Conservation (phyloP, 2,797 vertebrate species). For the Intellagama lesueurii region DNA sequence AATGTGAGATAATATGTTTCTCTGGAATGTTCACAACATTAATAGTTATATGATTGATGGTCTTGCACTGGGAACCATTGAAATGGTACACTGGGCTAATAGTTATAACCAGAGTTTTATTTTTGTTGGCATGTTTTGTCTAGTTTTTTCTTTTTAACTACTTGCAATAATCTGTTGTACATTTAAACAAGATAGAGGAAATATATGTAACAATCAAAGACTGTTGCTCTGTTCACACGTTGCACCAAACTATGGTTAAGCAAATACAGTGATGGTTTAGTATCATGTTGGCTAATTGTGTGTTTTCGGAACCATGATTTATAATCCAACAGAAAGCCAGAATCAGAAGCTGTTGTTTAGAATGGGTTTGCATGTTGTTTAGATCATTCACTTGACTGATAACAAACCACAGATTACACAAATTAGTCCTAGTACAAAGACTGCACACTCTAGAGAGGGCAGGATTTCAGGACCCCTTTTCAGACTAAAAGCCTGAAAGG, state of each 20-base stretch:
- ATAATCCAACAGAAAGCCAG: background rate
- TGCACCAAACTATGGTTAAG: background rate
- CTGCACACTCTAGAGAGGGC: background rate
- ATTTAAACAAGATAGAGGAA: background rate
- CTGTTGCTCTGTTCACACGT: background rate
- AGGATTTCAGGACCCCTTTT: background rate
- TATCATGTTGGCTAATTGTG: background rate
- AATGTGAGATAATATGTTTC: constrained; percentile 1
- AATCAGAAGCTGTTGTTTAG: background rate
- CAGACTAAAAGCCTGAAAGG: no score
- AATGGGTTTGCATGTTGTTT: background rate
- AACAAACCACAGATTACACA: background rate
- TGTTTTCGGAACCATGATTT: background rate
- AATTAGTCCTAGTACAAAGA: no score
- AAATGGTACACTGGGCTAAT: background rate
- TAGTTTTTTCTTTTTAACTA: background rate
- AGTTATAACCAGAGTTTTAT: constrained; percentile 7
- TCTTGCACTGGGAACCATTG: constrained; percentile 1
- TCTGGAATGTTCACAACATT: constrained; percentile 36
- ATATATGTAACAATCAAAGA: background rate
- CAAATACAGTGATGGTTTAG: background rate
- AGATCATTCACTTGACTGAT: background rate
- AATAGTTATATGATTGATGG: constrained; percentile 38
- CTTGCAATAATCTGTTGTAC: background rate
- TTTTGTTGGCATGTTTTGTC: background rate